Evolutionary conservation across 2,888 invertebrate species (phyloP), one percentile per base, ranked within the genome.

Genomic region (Drosophila mimica): DNA sequence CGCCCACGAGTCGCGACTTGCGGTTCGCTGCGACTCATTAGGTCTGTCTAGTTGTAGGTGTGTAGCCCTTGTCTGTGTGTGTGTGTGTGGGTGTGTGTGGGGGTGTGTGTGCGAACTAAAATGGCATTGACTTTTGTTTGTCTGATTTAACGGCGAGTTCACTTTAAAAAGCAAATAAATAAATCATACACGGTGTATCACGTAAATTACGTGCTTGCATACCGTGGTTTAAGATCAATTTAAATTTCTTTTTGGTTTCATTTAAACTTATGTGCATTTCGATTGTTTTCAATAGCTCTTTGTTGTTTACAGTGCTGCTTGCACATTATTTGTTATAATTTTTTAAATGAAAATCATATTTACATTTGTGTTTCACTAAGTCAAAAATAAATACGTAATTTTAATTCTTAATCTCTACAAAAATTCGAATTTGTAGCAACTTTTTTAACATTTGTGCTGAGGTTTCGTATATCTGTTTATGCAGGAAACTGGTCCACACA

Each of bases 121-220:
- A 73, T 84, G 81, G 77, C 84, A 84, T 87, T 88, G 89, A 84
- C 87, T 80, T 74, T 69, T 89, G 80, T 79, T 82, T 86, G 70
- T 74, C 79, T 76, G 73, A 69, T 61, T 79, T 71, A 74, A 72
- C 67, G 69, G 53, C 43, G 43, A 72, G 59, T 67, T 81, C 69
- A 68, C 73, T 69, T 70, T 76, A 66, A 80, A 83, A 74, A 69
- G 66, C 54, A 76, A 74, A 71, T 65, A 70, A 65, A 63, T 70
- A 62, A 53, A 52, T 63, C 67, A 58, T 61, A 31, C 61, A 76
- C 61, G 51, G 36, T 59, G 54, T 74, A 70, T 60, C 48, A 74
- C 36, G 30, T 34, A 36, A 61, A 63, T 54, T 43, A 59, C 51
- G 48, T 56, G n/a, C 30, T n/a, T 31, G 11, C 46, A 34, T 40